Conservation (phyloP, 2,113 vertebrate species). For the Ellobius talpinus region DNA sequence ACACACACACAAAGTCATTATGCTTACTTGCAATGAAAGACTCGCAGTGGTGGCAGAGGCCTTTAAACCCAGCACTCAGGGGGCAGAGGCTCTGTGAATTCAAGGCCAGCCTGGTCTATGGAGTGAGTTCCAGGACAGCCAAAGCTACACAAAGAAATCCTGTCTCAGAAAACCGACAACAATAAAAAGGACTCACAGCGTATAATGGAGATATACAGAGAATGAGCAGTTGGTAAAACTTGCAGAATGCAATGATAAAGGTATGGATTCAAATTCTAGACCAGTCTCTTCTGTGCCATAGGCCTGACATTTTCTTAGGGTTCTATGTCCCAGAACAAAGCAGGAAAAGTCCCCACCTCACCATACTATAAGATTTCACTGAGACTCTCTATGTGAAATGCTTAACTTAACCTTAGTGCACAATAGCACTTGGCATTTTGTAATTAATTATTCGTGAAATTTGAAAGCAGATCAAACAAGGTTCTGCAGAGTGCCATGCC, state of each 20-base stretch:
- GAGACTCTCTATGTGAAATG: not conserved
- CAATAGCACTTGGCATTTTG: not conserved
- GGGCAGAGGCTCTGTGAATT: too few species aligned
- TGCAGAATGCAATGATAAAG: not conserved
- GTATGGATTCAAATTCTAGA: not conserved
- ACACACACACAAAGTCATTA: not conserved
- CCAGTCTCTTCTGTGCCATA: not conserved
- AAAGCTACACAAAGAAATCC: too few species aligned
- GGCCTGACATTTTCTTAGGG: not conserved
- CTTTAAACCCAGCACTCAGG: too few species aligned
- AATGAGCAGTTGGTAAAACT: not conserved
- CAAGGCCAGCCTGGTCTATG: too few species aligned
- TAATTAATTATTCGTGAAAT: not conserved
- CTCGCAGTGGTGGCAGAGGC: not conserved
- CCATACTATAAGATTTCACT: not conserved
- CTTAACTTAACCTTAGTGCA: not conserved
- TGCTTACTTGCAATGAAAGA: not conserved
- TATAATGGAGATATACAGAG: not conserved
- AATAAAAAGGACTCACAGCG: not conserved
- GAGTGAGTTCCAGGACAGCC: too few species aligned
- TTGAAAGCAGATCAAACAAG: not conserved
- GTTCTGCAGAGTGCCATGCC: not conserved
- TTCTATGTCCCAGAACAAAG: not conserved
- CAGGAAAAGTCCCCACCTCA: not conserved
- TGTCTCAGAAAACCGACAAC: too few species aligned